Evolutionary conservation across 2,113 vertebrate genomes (phyloP), one percentile per base, ranked within the genome.

Genomic region (Pelmatolapia mariae): DNA sequence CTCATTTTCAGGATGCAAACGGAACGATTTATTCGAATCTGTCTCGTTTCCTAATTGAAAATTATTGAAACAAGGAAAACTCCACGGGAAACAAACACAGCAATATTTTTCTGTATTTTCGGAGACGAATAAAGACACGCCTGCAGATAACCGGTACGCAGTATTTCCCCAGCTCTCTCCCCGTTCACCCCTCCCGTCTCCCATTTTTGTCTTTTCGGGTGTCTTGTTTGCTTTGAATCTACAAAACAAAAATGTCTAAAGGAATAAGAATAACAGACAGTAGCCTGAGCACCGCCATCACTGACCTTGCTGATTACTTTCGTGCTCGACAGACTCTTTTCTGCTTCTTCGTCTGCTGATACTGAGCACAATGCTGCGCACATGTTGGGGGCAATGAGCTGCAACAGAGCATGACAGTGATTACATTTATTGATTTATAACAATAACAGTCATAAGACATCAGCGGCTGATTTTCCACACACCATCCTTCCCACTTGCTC

Each of bases 241-340:
- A 43, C n/a, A 56, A 38, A 89, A n/a, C 78, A 18, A 63, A 87
- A 90, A 89, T 45, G 86, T 91, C 87, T 82, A 61, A 85, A 80
- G 91, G 88, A 90, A 91, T 87, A 89, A 81, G 56, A 89, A 68
- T 87, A 82, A 93, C 78, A 89, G 86, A 89, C 79, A 86, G 80
- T 87, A 85, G 85, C 87, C 86, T 7, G 53, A 59, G 79, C 82
- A 76, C 85, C 57, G 68, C 68, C 80, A 87, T 89, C 82, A 85
- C 84, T 87, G 89, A 92, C 91, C 91, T 90, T 71, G 59, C 88
- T 91, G 92, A 93, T 93, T 93, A 61, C 83, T 93, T 94, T 93
- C 87, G 90, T 84, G 91, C 90, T 80, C 80, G 57, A 88, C 87
- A 31, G 50, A 89, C 57, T 85, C 61, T 80, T 10, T 86, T 85